These are phyloP conservation scores for Numenius phaeopus DNA, from an alignment of 2,797 vertebrate species.

Conservation along the genomic window DNA sequence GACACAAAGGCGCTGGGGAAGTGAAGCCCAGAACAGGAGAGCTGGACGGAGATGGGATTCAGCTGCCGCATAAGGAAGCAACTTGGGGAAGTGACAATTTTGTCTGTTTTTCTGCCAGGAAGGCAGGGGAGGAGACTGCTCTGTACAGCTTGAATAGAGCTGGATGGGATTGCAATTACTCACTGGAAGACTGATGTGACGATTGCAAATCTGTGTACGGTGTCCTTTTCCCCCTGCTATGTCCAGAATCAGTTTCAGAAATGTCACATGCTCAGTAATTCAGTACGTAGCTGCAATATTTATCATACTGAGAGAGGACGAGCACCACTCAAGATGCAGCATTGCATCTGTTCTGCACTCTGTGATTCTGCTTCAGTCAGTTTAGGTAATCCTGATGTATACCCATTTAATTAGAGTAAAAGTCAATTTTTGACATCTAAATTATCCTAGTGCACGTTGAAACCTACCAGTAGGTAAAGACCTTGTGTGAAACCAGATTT, in stretches of 20 bases:
- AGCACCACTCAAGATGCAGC: background rate
- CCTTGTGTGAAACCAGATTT: background rate
- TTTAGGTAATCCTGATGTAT: background rate
- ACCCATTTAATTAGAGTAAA: background rate
- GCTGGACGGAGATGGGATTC: slow-evolving; percentile 25
- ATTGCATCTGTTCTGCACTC: background rate
- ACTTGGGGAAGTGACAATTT: background rate
- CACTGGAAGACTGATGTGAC: background rate
- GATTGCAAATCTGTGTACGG: background rate
- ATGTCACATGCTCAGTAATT: accelerated
- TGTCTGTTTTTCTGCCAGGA: background rate
- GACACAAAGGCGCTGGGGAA: background rate
- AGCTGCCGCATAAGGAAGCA: background rate
- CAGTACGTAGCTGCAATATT: background rate
- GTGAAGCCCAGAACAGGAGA: background rate
- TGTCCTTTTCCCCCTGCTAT: background rate
- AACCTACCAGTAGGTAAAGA: background rate
- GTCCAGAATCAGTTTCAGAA: background rate
- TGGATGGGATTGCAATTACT: slow-evolving; percentile 23
- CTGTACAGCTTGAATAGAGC: slow-evolving; percentile 30
- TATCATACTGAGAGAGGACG: background rate
- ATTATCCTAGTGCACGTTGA: background rate
- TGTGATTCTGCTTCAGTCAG: background rate
- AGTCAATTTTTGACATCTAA: background rate
- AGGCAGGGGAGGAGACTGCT: background rate